These are phyloP conservation scores for Rhopalosiphum nymphaeae DNA, from an alignment of 2,888 invertebrate species.

Conservation along the genomic window DNA sequence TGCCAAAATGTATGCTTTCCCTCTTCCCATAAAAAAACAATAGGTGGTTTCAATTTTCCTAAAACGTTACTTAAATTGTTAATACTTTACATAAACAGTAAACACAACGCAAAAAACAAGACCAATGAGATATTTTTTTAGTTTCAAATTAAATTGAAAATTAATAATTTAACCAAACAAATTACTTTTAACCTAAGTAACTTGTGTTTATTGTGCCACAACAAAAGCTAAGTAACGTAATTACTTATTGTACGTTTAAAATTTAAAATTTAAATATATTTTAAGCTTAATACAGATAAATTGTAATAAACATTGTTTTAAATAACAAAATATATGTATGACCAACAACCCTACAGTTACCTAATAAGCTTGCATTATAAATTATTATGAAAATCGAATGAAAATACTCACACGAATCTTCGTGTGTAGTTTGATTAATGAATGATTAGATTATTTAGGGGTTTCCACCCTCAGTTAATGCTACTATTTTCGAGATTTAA, in stretches of 20 bases:
- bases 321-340: background rate
- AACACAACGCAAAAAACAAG: background rate
- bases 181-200: background rate
- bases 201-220: background rate
- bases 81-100: background rate
- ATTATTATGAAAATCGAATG: background rate
- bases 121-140: background rate
- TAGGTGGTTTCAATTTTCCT: background rate
- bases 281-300: background rate
- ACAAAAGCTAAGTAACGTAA: background rate
- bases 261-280: background rate
- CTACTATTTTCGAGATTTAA: background rate
- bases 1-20: background rate
- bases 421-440: background rate
- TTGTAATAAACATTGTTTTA: background rate
- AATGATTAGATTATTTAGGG: background rate
- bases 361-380: background rate
- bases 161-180: background rate
- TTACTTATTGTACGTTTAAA: background rate
- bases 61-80: background rate
- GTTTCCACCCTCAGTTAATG: background rate
- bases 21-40: background rate
- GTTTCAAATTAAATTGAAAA: background rate
- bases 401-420: background rate
- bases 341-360: background rate